Evolutionary conservation across 2,797 vertebrate genomes (phyloP), one percentile per base, ranked within the genome.

Genomic region (Huso huso): DNA sequence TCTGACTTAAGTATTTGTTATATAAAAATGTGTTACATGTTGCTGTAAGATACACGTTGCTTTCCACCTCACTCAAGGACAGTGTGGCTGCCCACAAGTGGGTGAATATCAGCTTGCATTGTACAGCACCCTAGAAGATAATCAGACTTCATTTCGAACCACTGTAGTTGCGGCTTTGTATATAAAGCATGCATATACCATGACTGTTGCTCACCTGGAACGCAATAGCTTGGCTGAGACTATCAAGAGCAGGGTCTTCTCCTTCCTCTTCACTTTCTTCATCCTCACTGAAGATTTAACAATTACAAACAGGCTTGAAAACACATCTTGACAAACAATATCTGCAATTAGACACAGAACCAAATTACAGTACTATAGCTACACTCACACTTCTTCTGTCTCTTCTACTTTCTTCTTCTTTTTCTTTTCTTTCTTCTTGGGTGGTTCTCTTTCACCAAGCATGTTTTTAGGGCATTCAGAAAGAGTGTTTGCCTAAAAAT

Each of bases 381-480:
- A 62, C 53, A 86, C 93, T 64, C 87, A 99, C 95, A 90, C 74
- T 78, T 93, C 88, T 71, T 95, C 91, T 12, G 82, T 76, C 66
- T 95, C 86, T 73, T 87, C 82, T 49, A 62, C 7, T 83, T 92
- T 95, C 81, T 93, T 96, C 80, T 87, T 97, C 79, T 95, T 98
- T 84, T 99, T 94, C 77, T 98, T 93, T 74, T 99, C 95, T 74
- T 98, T 98, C 80, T 98, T 99, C 76, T 97, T 97, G 0, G 96
- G 95, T 62, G 96, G 96, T 61, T 99, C 96, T 66, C 95, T 89
- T 77, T 99, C 96, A 73, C 97, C 96, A 12, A 99, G 84, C 83
- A 98, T 86, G 80, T 99, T 98, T 87, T 98, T 97, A 62, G 96
- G 97, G 73, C 97, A 99, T 64, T 12, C 67, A 75, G 67, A 74